Percentiles rank a stretch among this genome's conserved stretches.
Evolutionary conservation across 2,888 invertebrate species (phyloP).

Genomic region (Lasioglossum morio): DNA sequence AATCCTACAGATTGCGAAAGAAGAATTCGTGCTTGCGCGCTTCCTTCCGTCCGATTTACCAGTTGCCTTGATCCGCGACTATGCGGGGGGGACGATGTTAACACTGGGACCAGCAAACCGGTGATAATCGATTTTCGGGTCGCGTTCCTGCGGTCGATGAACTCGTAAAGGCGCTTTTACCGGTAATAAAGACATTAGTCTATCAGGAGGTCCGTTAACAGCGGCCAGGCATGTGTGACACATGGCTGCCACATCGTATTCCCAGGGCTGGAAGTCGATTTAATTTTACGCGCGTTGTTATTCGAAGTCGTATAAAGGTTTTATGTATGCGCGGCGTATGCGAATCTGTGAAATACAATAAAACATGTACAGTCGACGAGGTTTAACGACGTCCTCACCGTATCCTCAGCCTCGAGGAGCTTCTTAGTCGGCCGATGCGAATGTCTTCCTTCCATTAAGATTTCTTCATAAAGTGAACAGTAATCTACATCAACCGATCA

Average conservation of each 20-base stretch:
- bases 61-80: background rate
- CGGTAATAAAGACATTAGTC: background rate
- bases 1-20: conserved; percentile 17
- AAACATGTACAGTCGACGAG: background rate
- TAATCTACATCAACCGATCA: background rate
- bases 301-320: conserved; percentile 1
- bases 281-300: conserved; percentile 1
- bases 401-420: background rate
- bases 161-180: background rate
- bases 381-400: background rate
- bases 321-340: background rate
- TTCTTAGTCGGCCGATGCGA: background rate
- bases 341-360: conserved; percentile 3
- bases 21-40: conserved; percentile 10
- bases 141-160: background rate
- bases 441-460: background rate
- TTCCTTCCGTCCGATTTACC: background rate
- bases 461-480: background rate
- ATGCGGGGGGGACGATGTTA: background rate
- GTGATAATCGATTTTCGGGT: background rate
- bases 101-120: background rate
- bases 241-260: background rate
- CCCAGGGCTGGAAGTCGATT: background rate
- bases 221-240: background rate
- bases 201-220: background rate